Evolutionary conservation across 2,797 vertebrate species (phyloP).

Genomic region (Clarias laeviceps): DNA sequence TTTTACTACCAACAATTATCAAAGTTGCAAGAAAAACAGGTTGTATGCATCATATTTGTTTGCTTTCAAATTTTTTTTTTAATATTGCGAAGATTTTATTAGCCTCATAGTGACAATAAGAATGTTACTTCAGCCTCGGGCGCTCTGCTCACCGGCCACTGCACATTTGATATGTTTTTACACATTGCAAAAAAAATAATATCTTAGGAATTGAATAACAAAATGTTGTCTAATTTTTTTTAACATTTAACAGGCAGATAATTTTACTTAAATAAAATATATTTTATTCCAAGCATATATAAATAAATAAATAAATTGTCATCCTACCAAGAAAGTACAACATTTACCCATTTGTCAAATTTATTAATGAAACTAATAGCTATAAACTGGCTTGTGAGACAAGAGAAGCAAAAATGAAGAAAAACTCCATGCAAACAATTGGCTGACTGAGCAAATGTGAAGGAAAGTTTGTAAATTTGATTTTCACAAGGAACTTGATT

Average conservation of each 20-base stretch:
- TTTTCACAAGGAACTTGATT: not conserved
- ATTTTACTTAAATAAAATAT: not conserved
- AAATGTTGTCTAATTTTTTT: too few relatives aligned
- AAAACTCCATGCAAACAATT: not conserved
- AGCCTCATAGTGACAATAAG: not conserved
- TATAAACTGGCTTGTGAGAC: not conserved
- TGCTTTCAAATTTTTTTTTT: not conserved
- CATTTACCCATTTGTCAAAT: not conserved
- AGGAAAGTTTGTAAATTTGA: not conserved
- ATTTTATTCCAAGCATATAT: too few relatives aligned
- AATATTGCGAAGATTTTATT: not conserved
- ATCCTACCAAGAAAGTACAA: conserved; percentile 5
- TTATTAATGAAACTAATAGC: not conserved
- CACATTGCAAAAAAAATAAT: not conserved
- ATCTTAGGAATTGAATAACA: not conserved
- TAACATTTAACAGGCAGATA: not conserved
- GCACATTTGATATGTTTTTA: not conserved
- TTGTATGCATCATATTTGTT: not conserved
- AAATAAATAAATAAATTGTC: not conserved
- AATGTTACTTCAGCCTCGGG: not conserved
- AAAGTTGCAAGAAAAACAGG: not conserved
- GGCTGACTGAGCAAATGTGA: not conserved
- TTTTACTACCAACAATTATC: conserved; percentile 29
- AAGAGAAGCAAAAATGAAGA: not conserved
- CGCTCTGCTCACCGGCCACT: not conserved